Evolutionary conservation across 2,888 invertebrate genomes (phyloP).

Genomic region (Neoaliturus tenellus): DNA sequence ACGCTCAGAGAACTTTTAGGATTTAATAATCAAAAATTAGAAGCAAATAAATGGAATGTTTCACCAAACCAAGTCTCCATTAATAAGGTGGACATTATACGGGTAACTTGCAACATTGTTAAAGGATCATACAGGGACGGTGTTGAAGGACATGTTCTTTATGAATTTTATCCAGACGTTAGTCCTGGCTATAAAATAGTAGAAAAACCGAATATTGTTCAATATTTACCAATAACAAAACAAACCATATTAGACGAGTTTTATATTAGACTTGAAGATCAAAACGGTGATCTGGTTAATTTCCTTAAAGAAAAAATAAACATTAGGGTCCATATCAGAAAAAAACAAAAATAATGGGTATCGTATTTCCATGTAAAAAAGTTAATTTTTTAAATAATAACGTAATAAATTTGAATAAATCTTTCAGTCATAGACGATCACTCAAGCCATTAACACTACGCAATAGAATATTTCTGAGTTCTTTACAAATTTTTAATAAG

Average conservation of each 20-base stretch:
- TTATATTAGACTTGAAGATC: slow-evolving; percentile 7
- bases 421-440: not conserved
- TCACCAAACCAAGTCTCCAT: slow-evolving; percentile 10
- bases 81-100: slow-evolving; percentile 16
- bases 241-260: not conserved
- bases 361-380: not conserved
- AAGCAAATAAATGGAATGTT: not conserved
- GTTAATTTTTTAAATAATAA: not conserved
- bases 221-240: slow-evolving; percentile 29
- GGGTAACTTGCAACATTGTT: slow-evolving; percentile 27
- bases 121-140: slow-evolving; percentile 14
- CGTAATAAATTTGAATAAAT: not conserved
- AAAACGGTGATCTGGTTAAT: slow-evolving; percentile 2
- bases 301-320: not conserved
- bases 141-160: slow-evolving; percentile 16
- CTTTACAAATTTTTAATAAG: not conserved
- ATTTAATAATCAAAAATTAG: too few relatives aligned
- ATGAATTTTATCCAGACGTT: slow-evolving; percentile 14
- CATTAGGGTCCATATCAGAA: not conserved
- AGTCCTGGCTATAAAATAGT: slow-evolving; percentile 22
- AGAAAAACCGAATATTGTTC: slow-evolving; percentile 21
- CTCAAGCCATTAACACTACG: slow-evolving; percentile 9
- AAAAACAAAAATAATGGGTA: not conserved
- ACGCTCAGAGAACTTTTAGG: too few relatives aligned
- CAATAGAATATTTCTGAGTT: not conserved